Evolutionary conservation across 92 coral and sea anemone genomes (phyloP).

Genomic region (Isaurus tuberculatus): DNA sequence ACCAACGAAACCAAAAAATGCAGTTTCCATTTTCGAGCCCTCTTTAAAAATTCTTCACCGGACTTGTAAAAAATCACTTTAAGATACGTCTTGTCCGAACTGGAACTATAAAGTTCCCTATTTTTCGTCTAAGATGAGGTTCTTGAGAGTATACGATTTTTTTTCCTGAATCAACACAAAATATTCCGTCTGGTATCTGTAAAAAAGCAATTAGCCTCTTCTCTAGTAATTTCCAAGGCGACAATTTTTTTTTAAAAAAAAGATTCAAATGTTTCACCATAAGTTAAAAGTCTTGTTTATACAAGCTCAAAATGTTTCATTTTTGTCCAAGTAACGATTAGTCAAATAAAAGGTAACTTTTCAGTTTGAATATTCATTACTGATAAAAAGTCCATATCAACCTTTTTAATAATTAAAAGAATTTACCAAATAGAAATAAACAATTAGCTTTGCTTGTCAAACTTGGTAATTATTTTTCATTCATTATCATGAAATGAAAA

Average conservation of each 20-base stretch:
- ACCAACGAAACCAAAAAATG: constrained; percentile 21
- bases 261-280: too few relatives aligned
- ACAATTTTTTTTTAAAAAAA: too few relatives aligned
- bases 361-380: neutral
- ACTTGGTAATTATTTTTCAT: neutral
- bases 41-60: neutral
- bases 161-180: neutral
- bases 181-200: neutral
- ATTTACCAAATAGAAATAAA: neutral
- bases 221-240: neutral
- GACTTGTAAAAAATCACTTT: neutral
- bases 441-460: neutral
- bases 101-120: too few relatives aligned
- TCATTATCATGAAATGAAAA: neutral
- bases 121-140: neutral
- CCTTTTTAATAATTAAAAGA: neutral
- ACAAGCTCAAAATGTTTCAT: neutral
- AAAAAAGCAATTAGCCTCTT: neutral
- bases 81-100: neutral
- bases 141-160: neutral
- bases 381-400: neutral
- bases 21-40: constrained; percentile 13
- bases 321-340: neutral
- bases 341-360: neutral
- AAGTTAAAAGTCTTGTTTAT: neutral